Conservation (phyloP, 2,113 vertebrate genomes). For the Psittacara wagleri region DNA sequence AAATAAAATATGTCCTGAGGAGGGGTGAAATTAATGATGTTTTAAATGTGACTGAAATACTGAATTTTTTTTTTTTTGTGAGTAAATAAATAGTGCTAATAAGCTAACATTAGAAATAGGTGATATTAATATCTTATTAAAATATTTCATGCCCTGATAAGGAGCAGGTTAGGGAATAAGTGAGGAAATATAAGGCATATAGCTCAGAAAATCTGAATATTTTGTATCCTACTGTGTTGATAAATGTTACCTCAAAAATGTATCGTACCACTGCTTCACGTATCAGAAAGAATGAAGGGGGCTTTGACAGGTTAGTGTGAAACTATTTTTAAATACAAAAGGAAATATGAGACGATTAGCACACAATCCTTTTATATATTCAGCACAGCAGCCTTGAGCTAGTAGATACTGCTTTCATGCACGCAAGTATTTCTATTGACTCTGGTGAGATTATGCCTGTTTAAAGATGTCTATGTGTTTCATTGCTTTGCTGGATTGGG, state of each 20-base stretch:
- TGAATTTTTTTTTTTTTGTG: background rate
- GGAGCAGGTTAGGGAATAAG: background rate
- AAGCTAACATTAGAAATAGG: background rate
- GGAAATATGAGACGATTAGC: background rate
- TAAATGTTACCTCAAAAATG: background rate
- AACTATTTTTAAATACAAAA: conserved; percentile 13
- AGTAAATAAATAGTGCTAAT: background rate
- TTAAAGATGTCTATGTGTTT: conserved; percentile 4
- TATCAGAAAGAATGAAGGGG: background rate
- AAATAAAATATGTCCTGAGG: conserved; percentile 3
- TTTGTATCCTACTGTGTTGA: background rate
- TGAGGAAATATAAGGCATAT: background rate
- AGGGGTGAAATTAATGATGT: conserved; percentile 12
- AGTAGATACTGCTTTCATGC: background rate
- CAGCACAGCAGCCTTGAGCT: background rate
- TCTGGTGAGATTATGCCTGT: background rate
- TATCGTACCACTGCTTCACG: background rate
- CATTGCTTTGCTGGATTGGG: background rate
- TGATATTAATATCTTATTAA: background rate
- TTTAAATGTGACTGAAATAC: conserved; percentile 13
- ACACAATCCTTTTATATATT: background rate
- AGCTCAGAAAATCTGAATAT: background rate
- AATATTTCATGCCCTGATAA: background rate
- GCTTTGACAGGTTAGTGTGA: background rate
- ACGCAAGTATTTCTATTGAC: background rate